Evolutionary conservation across 1,140 invertebrate species (phyloP), one percentile per base, ranked within the genome.

Genomic region (Nylanderia fulva): DNA sequence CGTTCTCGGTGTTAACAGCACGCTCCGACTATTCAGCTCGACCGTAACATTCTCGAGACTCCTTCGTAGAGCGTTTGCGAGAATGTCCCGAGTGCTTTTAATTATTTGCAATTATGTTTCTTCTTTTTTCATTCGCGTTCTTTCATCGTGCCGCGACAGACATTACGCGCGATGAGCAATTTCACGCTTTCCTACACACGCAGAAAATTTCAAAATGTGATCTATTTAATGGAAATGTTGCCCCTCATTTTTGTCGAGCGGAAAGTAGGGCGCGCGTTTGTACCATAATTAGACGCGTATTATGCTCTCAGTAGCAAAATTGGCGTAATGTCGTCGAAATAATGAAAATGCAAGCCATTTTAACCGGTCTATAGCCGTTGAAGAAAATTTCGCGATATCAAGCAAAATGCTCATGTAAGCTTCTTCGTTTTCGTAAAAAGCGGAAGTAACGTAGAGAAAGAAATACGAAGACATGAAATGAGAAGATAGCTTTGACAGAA

Each of bases 331-430:
- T 72, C 77, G 36, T 69, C 13, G 77, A 72, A 82, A 82, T 82
- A 82, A 82, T 72, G 77, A 72, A 82, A 82, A 82, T 39, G 66
- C 52, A 36, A 82, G n/a, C 66, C 36, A 58, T 58, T 82, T 82
- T n/a, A 56, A n/a, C 36, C 8, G 36, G 64, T 80, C 24, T 24
- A 52, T 56, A 69, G 0, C 29, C 45, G 48, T 15, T 0, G 54
- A 71, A 8, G 18, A 69, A 29, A 80, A 80, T 71, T 56, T 9
- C 18, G 39, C 52, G 18, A 42, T 80, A 80, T 80, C 64, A 71
- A 42, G 64, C n/a, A 33, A 71, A 71, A 80, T 42, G 45, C 60
- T 68, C 66, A 1, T 18, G 61, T 42, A 77, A 77, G 2, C 1
- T 15, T 13, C n/a, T 77, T 52, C 24, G n/a, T 18, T 52, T 7